A percentile compares a stretch with the other conserved stretches of the same genome.
These are phyloP conservation scores for Alouatta palliata DNA, from an alignment of 2,113 vertebrate genomes.

Conservation along the genomic window DNA sequence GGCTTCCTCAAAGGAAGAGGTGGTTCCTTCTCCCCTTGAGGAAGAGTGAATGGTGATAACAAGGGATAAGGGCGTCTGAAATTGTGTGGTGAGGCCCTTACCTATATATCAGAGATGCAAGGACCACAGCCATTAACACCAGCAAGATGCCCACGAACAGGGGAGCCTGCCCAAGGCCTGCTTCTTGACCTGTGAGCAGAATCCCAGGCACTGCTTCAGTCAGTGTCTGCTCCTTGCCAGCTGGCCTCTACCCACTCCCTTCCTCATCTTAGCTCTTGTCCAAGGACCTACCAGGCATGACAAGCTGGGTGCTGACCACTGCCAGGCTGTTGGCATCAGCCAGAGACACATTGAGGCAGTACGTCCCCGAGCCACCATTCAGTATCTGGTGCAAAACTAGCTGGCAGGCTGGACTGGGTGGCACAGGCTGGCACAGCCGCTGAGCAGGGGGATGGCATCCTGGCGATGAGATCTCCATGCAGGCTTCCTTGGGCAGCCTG, in stretches of 20 bases:
- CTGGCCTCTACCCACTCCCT: background rate
- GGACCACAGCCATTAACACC: slow-evolving; percentile 83
- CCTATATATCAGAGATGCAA: slow-evolving; percentile 89
- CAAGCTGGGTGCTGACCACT: slow-evolving; percentile 89
- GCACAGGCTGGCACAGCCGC: slow-evolving; percentile 86
- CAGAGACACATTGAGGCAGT: slow-evolving; percentile 95
- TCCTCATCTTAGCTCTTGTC: background rate
- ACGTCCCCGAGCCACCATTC: slow-evolving; percentile 89
- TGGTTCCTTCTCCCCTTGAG: background rate
- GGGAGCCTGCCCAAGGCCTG: slow-evolving; percentile 77
- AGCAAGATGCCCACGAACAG: slow-evolving; percentile 84
- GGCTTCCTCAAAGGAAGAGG: background rate
- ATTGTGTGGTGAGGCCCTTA: slow-evolving; percentile 72
- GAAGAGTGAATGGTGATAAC: background rate
- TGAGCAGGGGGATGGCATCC: slow-evolving; percentile 88
- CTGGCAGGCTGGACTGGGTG: slow-evolving; percentile 89
- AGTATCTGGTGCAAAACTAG: slow-evolving; percentile 92
- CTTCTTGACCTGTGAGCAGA: slow-evolving; percentile 51
- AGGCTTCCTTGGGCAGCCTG: slow-evolving; percentile 93
- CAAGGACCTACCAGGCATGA: slow-evolving; percentile 84
- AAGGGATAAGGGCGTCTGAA: background rate
- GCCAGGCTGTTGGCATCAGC: slow-evolving; percentile 92
- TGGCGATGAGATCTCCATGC: slow-evolving; percentile 91
- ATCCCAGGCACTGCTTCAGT: background rate
- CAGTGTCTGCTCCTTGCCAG: background rate